Conservation (phyloP, 2,888 invertebrate species). For the Lottia scabra region DNA sequence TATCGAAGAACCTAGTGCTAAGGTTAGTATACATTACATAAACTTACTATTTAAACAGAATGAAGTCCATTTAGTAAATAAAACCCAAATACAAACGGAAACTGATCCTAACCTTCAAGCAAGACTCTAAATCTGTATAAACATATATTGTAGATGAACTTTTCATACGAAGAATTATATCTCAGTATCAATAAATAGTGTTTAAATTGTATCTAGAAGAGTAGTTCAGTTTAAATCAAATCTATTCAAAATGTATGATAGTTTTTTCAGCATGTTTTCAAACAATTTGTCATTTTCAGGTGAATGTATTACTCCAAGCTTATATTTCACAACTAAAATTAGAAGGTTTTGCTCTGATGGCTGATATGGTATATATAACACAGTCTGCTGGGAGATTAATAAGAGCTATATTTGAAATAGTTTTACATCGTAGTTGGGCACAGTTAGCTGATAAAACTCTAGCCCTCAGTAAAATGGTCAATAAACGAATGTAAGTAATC, state of each 20-base stretch:
- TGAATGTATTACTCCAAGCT: slow-evolving; percentile 94
- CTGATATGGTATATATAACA: slow-evolving; percentile 99
- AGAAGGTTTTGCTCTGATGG: slow-evolving; percentile 98
- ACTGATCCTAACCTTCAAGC: too few species aligned
- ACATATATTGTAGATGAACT: too few species aligned
- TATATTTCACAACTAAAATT: slow-evolving; percentile 98
- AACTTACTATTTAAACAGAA: neutral
- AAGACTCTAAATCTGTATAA: too few species aligned
- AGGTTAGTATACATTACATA: slow-evolving; percentile 69
- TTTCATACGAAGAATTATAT: too few species aligned
- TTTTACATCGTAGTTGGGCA: slow-evolving; percentile 92
- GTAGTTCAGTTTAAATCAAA: neutral
- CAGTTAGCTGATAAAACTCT: slow-evolving; percentile 96
- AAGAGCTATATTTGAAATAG: slow-evolving; percentile 97
- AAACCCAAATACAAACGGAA: too few species aligned
- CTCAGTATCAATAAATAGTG: too few species aligned
- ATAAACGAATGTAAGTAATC: slow-evolving; percentile 82
- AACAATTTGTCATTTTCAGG: slow-evolving; percentile 47
- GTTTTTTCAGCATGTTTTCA: neutral
- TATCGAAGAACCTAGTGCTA: slow-evolving; percentile 97
- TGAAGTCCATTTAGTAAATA: too few species aligned
- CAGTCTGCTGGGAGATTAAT: slow-evolving; percentile 96
- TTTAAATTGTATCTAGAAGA: too few species aligned
- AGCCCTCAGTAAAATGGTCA: slow-evolving; percentile 98
- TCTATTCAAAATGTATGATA: neutral